Evolutionary conservation across 2,888 invertebrate species (phyloP), one percentile per base, ranked within the genome.

Genomic region (Gymnocheta viridis): DNA sequence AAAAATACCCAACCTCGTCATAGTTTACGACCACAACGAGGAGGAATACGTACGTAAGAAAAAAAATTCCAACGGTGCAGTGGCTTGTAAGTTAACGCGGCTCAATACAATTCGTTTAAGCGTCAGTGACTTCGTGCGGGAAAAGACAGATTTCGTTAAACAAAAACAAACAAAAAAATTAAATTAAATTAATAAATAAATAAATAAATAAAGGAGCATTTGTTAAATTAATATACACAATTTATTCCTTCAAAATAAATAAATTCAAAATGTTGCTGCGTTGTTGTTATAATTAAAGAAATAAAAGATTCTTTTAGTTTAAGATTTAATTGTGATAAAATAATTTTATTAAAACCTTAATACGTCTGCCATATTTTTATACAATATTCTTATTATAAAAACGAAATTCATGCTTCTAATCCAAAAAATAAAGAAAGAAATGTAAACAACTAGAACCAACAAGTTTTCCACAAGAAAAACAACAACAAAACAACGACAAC

Each of bases 41-140:
- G 81, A 84, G 84, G 60, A 62, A 81, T 64, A 84, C 77, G 62
- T 78, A 72, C 47, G 69, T 73, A 78, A 58, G 54, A 51, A 77
- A 62, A 76, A 69, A 79, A 62, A 81, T 81, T 84, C 84, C 84
- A 84, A 84, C 73, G 84, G 81, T 84, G 84, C 84, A 84, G 84
- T 84, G 73, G 84, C 84, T 78, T 81, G 84, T 62, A 77, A 81
- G 81, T 73, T 69, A 84, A 78, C 81, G 81, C 84, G 84, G 81
- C 84, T 81, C 81, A 84, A 81, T 78, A 81, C 84, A 81, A 77
- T 84, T 81, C 84, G 84, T 81, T 84, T 78, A 84, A 84, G 84
- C 84, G 84, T 84, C 84, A 81, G 77, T 81, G 81, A 73, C 77
- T 81, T 73, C 84, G 84, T 84, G 81, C 84, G 84, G 84, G 84